Percentiles rank a stretch among this genome's conserved stretches.
These are phyloP conservation scores for Ophraella communa DNA, from an alignment of 2,888 invertebrate species.

Conservation along the genomic window DNA sequence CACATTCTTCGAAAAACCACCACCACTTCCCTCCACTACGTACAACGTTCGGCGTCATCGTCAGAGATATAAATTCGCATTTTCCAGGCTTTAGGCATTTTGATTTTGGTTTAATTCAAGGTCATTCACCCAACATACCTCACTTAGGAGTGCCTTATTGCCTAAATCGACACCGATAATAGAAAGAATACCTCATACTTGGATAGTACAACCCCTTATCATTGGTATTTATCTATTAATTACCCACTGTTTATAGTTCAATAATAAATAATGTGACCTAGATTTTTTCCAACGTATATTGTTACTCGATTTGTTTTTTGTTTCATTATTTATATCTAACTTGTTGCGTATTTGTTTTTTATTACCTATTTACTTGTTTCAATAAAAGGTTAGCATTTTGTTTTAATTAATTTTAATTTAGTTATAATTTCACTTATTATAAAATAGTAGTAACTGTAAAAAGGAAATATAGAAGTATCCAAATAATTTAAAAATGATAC, in stretches of 20 bases:
- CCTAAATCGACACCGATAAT: neutral
- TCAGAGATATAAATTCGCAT: slow-evolving; percentile 46
- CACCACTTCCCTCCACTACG: slow-evolving; percentile 60
- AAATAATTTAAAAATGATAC: too few relatives aligned
- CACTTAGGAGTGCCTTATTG: slow-evolving; percentile 23
- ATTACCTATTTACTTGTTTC: too few relatives aligned
- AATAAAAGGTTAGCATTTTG: too few relatives aligned
- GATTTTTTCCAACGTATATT: too few relatives aligned
- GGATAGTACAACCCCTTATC: neutral
- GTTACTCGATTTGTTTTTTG: too few relatives aligned
- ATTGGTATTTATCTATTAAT: neutral
- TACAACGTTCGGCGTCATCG: slow-evolving; percentile 59
- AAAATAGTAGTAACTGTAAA: too few relatives aligned
- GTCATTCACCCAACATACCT: slow-evolving; percentile 55
- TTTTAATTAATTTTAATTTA: too few relatives aligned
- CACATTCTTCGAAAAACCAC: slow-evolving; percentile 60
- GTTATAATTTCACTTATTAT: too few relatives aligned
- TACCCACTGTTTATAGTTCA: neutral
- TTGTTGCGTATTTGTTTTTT: too few relatives aligned
- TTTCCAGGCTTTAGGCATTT: slow-evolving; percentile 41
- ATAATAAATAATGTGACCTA: neutral
- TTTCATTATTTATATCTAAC: too few relatives aligned
- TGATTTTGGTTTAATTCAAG: slow-evolving; percentile 46
- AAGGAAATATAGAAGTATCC: too few relatives aligned
- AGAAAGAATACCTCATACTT: neutral